Evolutionary conservation across 1,140 invertebrate species (phyloP).

Genomic region (Ptiloglossa arizonensis): DNA sequence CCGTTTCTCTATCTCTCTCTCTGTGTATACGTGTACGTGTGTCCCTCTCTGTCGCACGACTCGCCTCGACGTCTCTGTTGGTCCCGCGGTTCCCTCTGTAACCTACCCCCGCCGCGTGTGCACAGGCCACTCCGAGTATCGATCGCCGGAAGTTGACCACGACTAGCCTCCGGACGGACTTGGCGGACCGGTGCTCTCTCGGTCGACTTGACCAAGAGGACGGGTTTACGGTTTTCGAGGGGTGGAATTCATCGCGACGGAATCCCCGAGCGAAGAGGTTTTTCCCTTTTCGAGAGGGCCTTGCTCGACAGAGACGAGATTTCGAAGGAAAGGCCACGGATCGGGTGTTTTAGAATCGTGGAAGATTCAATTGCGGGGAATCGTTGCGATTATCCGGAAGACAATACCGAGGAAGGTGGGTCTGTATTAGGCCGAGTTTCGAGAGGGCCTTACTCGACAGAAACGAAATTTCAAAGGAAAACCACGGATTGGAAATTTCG

Average conservation of each 20-base stretch:
- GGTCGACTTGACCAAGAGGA: slow-evolving; percentile 7
- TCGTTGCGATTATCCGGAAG: no score
- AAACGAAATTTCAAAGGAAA: no score
- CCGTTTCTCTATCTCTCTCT: background rate
- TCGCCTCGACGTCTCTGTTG: background rate
- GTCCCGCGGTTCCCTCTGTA: slow-evolving; percentile 11
- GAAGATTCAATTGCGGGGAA: no score
- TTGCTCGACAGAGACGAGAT: no score
- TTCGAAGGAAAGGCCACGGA: no score
- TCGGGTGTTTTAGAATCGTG: no score
- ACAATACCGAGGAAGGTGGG: no score
- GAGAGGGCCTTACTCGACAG: no score
- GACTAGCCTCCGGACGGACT: slow-evolving; percentile 33
- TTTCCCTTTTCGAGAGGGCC: background rate
- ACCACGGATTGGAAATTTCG: no score
- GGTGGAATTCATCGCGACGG: background rate
- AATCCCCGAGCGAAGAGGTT: background rate
- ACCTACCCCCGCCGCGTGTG: no score
- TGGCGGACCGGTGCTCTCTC: slow-evolving; percentile 27
- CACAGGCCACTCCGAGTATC: slow-evolving; percentile 37
- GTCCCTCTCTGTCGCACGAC: background rate
- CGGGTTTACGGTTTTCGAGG: background rate
- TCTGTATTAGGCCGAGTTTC: no score
- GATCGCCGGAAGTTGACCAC: slow-evolving; percentile 49
- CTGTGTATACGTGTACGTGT: background rate